Conservation (phyloP, 2,113 vertebrate genomes). For the Sylvia atricapilla region DNA sequence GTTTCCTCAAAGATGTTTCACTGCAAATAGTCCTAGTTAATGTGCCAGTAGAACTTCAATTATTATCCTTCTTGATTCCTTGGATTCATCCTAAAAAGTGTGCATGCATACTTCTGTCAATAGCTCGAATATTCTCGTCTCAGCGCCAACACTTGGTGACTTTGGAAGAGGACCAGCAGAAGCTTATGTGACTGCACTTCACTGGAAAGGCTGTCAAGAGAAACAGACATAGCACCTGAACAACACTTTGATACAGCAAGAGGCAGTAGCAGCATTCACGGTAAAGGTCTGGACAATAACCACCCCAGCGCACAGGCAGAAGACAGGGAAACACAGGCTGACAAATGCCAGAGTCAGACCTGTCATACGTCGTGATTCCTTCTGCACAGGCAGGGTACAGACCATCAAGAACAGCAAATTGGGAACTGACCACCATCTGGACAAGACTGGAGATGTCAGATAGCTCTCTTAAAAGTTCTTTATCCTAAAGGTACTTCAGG, state of each 20-base stretch:
- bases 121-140: neutral
- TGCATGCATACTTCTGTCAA: neutral
- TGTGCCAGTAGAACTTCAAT: neutral
- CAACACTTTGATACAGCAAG: neutral
- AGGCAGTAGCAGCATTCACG: neutral
- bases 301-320: neutral
- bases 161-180: neutral
- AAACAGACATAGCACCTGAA: neutral
- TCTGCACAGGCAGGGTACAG: neutral
- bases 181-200: neutral
- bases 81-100: neutral
- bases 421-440: rapidly evolving
- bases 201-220: neutral
- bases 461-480: neutral
- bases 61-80: neutral
- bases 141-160: rapidly evolving
- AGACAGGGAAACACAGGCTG: neutral
- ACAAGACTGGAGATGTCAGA: neutral
- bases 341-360: neutral
- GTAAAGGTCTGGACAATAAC: neutral
- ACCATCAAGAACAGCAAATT: neutral
- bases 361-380: neutral
- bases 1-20: neutral
- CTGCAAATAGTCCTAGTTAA: neutral
- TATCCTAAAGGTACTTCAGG: neutral